Base-by-base conservation (phyloP, 1,140 invertebrate species). In the Drosophila kepulauana region DNA sequence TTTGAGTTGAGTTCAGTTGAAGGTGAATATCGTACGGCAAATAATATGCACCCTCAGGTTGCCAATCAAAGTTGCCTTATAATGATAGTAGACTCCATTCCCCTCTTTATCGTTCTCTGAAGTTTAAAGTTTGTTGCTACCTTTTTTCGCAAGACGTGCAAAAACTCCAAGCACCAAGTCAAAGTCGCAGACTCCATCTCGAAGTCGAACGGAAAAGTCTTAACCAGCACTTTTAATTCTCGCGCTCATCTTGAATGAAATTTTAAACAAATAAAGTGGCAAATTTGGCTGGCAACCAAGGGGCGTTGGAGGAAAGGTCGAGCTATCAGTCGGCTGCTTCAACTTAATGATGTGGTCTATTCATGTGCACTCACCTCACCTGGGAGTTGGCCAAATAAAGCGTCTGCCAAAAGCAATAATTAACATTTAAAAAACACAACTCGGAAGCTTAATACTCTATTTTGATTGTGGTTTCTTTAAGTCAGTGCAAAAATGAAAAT, bases 221-320 rank as follows among this genome's bases (percentile, higher is more conserved):
- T 81, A 84, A 75, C 85, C 84, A 80, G 80, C 77, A 78, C 73
- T 81, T 89, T 88, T 88, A 89, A 88, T 88, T 81, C 49, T 82
- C 63, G 84, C 85, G 85, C 73, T 57, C 81, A 78, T 75, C 70
- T 76, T 62, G 66, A 80, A 80, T 71, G 76, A 82, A 84, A 87
- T 85, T 75, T 85, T 81, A 72, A 85, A 58, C 84, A 88, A 84
- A 89, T 88, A 88, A 78, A 88, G 80, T 71, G 64, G 41, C 76
- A 66, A 66, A 57, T 67, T 15, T 49, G 59, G 35, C 56, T 30
- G 59, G 35, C 56, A 41, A 16, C 33, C 15, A 20, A 57, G n/a
- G 15, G 7, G 33, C 49, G 46, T 45, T 3, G 10, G 35, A 6
- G 5, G 33, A 15, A 5, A 56, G 15, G 7, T 15, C 5, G 54